Evolutionary conservation across 2,888 invertebrate genomes (phyloP), one percentile per base, ranked within the genome.

Genomic region (Volucella bombylans): DNA sequence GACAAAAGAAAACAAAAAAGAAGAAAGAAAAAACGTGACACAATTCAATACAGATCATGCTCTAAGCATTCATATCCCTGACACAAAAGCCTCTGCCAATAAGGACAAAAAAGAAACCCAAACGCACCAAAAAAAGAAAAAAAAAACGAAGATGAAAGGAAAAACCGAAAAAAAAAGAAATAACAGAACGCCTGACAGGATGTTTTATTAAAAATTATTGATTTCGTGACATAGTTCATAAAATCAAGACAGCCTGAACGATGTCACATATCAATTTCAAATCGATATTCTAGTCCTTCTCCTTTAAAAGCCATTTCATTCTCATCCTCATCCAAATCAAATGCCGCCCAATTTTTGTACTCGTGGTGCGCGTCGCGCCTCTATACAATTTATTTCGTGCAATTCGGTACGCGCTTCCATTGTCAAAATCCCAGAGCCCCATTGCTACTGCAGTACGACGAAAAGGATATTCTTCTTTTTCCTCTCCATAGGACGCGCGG

Each of bases 171-270:
- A 49, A n/a, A 45, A 23, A 62, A 39, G 10, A n/a, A 47, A 39
- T 9, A 23, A 18, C 2, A 23, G 50, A 61, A 61, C 57, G 38
- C 65, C 73, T 74, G 68, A 79, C 69, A 83, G 79, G 74, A 79
- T 83, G 79, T 80, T 71, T 79, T 83, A 83, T 83, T 83, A 83
- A 83, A 83, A 83, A 83, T 83, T 79, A 83, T 83, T 80, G 83
- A 83, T 83, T 83, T 31, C 83, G 83, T 83, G 83, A 83, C 83
- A 83, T 79, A 83, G 79, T 79, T 83, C 83, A 83, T 83, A 79
- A 83, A 83, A 79, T 83, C 79, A 83, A 80, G 80, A 83, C 83
- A 73, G 69, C 59, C 82, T 79, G 79, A 82, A 79, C 82, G 74
- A 83, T 64, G 49, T 74, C 79, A 79, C 83, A 83, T 79, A 83